Base-by-base conservation (phyloP, 2,113 vertebrate species). In the Campylomormyrus numenius region DNA sequence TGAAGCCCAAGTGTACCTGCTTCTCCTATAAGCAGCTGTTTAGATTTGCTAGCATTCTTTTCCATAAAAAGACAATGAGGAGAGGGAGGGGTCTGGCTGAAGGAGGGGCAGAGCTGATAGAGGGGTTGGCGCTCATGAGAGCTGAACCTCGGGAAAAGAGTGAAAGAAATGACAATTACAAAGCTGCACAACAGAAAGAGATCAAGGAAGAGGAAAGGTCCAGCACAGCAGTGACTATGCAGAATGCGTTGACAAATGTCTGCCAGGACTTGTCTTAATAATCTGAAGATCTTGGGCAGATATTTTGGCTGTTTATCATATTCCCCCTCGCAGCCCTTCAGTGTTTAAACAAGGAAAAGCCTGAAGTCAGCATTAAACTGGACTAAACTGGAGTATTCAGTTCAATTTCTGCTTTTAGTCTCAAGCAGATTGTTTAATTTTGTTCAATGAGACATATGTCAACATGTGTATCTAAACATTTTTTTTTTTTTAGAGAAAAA, bases 1-100 rank as follows among this genome's bases (percentile, higher is more conserved):
- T 88, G 87, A 89, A 50, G 52, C 24, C 91, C 66, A 31, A 46
- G 58, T 85, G 35, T 83, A 48, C 52, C 70, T 85, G 86, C 83
- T 56, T 42, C 89, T 91, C 85, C 58, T 58, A 52, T 86, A 91
- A 90, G 74, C 91, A 58, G 88, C 80, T 92, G 90, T 92, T 92
- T 91, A 90, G 88, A 48, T 92, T 92, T 89, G 91, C 90, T 42
- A 74, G 42, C 50, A 83, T 39, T 42, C 45, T 58, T 80, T 42
- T 46, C 85, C 83, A 21, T 31, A 66, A 70, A 31, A 11, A 53
- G 56, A 4, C 39, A 31, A 39, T 10, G 11, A 49, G 85, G 66
- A 52, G 13, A 31, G 19, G 4, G 50, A 56, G 86, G n/a, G 35
- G 46, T 35, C 15, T n/a, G 45, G n/a, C n/a, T 35, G 19, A 84